Evolutionary conservation across 2,888 invertebrate genomes (phyloP).

Genomic region (Miltochrista miniata): DNA sequence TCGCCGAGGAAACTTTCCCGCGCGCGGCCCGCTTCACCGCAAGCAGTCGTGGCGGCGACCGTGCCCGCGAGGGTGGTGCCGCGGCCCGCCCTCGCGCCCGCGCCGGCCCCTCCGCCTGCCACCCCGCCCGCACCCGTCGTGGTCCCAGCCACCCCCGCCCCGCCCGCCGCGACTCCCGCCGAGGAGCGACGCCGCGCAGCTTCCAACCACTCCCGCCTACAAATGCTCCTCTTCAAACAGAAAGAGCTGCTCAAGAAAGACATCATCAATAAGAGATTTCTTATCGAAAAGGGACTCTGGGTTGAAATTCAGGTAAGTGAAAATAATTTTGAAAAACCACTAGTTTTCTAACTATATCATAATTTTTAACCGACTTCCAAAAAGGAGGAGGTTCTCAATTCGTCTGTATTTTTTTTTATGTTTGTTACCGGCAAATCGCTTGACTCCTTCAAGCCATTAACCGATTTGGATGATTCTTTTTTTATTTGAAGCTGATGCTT

Average conservation of each 20-base stretch:
- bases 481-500: too few species aligned
- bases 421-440: too few species aligned
- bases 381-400: too few species aligned
- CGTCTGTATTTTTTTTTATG: too few species aligned
- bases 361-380: too few species aligned
- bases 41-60: constrained; percentile 18
- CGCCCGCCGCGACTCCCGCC: constrained; percentile 37
- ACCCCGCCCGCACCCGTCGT: constrained; percentile 15
- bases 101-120: too few species aligned
- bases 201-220: constrained; percentile 84
- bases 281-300: constrained; percentile 94
- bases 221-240: constrained; percentile 92
- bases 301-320: constrained; percentile 92
- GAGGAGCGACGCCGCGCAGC: constrained; percentile 82
- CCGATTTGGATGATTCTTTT: too few species aligned
- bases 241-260: constrained; percentile 97
- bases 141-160: constrained; percentile 53
- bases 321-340: too few species aligned
- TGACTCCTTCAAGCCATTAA: too few species aligned
- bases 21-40: constrained; percentile 29
- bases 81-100: constrained; percentile 19
- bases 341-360: too few species aligned
- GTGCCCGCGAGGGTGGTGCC: constrained; percentile 23
- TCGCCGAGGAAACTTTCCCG: constrained; percentile 63
- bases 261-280: constrained; percentile 94